Base-by-base conservation (phyloP, 37 sponge, comb jelly and placozoan species). In the Spongia lamella region DNA sequence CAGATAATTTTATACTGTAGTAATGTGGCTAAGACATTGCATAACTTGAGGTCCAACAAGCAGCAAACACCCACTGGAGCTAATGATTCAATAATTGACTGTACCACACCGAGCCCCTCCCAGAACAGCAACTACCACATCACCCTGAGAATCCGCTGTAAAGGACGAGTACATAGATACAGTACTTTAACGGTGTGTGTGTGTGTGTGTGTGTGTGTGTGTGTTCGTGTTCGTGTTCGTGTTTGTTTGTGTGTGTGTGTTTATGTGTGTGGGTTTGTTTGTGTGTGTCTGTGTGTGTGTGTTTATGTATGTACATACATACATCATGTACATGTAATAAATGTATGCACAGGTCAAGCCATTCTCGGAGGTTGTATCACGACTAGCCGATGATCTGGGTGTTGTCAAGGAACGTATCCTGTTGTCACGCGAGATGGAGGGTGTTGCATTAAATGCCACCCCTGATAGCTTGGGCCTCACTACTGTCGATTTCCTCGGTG, bases 401-500 rank as follows among this genome's bases (percentile, higher is more conserved):
- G 73, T 73, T n/a, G 56, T 40, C 17, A 19, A 26, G 3, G 56
- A 69, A 11, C 59, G 67, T 40, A 38, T 90, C 26, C 57, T 90
- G 9, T 75, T 90, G 40, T 81, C 83, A 0, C 83, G 79, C 57
- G 60, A 78, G 53, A 82, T 68, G 20, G 35, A 68, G 37, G 82
- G 83, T 36, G 27, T 90, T 27, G 15, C 15, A 3, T 40, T 55
- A 43, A 62, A 61, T 38, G 73, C 70, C 62, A 69, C 79, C 25
- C 88, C 83, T 7, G 61, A 61, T 7, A 56, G 49, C 7, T 68
- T 79, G 25, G 73, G 67, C 7, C 82, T 90, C 53, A 77, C 78
- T 24, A 78, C 87, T 32, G 83, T 72, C 2, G 83, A 86, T 53
- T 83, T 90, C 50, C 67, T 90, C 39, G 91, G 91, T 90, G 31